These are phyloP conservation scores for Anableps anableps DNA, from an alignment of 2,797 vertebrate species.

Conservation along the genomic window DNA sequence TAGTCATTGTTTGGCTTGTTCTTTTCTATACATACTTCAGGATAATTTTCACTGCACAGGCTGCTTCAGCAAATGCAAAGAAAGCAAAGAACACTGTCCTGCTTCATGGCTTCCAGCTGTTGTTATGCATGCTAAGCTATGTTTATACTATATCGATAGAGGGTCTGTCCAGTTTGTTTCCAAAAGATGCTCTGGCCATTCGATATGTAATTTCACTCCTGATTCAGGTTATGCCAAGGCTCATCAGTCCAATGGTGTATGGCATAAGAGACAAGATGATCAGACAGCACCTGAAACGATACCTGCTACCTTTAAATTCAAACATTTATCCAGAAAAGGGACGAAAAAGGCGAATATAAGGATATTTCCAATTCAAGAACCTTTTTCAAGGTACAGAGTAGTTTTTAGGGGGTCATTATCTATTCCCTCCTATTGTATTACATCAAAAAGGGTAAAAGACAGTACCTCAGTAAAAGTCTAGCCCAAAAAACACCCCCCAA, in stretches of 20 bases:
- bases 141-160: background rate
- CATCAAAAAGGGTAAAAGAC: background rate
- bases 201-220: slow-evolving; percentile 26
- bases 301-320: background rate
- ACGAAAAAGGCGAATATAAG: background rate
- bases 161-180: slow-evolving; percentile 32
- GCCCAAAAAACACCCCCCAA: background rate
- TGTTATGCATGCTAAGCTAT: slow-evolving; percentile 54
- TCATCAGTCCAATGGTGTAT: slow-evolving; percentile 48
- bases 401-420: background rate
- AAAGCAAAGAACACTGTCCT: slow-evolving; percentile 67
- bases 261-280: slow-evolving; percentile 56
- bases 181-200: slow-evolving; percentile 10
- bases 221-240: slow-evolving; percentile 40
- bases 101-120: slow-evolving; percentile 55
- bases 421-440: background rate
- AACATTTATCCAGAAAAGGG: background rate
- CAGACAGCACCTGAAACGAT: slow-evolving; percentile 33
- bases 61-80: slow-evolving; percentile 41
- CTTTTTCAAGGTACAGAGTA: background rate
- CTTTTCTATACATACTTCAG: slow-evolving; percentile 72
- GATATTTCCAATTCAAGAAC: background rate
- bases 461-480: background rate
- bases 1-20: slow-evolving; percentile 65
- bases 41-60: slow-evolving; percentile 58